Evolutionary conservation across 2,113 vertebrate species (phyloP).

Genomic region (Nothocercus julius): DNA sequence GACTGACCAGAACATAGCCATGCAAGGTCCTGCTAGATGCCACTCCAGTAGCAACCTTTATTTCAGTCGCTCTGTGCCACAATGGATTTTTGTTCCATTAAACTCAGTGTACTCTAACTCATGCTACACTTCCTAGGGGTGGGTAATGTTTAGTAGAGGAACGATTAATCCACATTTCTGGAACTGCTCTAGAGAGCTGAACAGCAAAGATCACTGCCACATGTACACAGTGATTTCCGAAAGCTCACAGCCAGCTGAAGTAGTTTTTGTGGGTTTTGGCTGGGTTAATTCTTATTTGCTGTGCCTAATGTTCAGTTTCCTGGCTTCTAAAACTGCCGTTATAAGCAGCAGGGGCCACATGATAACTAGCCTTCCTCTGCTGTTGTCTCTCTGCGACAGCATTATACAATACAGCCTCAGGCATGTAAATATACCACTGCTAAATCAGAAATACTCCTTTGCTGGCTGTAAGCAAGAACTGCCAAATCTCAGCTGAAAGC

Average conservation of each 20-base stretch:
- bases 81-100: constrained; percentile 18
- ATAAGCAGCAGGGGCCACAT: not conserved
- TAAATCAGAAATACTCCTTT: not conserved
- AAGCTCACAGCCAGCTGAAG: not conserved
- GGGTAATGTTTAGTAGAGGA: not conserved
- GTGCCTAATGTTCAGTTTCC: not conserved
- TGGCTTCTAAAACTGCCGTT: not conserved
- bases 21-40: not conserved
- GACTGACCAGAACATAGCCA: not conserved
- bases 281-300: not conserved
- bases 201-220: not conserved
- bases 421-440: not conserved
- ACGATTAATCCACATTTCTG: not conserved
- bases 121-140: no score
- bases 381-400: not conserved
- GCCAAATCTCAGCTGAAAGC: not conserved
- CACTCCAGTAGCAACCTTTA: not conserved
- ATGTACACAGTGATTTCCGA: not conserved
- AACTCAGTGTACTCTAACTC: not conserved
- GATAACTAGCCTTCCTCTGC: not conserved
- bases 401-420: not conserved
- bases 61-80: not conserved
- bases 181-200: not conserved
- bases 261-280: not conserved
- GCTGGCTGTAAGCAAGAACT: not conserved